Base-by-base conservation (phyloP, 2,888 invertebrate species). In the Spilarctia lutea region DNA sequence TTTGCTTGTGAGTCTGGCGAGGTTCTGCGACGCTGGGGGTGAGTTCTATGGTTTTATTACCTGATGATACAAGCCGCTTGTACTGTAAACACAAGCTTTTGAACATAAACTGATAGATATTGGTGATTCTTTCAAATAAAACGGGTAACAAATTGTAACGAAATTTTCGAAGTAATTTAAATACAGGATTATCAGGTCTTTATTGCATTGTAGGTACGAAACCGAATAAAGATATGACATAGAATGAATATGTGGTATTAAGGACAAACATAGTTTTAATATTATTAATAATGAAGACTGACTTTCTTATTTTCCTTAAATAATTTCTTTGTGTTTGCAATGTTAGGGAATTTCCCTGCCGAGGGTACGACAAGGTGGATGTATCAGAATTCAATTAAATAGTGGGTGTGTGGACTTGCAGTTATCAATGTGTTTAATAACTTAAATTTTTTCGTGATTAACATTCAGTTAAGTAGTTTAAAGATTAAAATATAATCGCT, bases 1-100 rank as follows among this genome's bases (percentile, higher is more conserved):
- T 87, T 88, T 92, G 77, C 77, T 94, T 83, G 87, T 92, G 86
- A 92, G 90, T 83, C 85, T 91, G 85, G 87, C 89, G 84, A 87
- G 89, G 81, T 86, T 86, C 78, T 89, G 90, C 81, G 87, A 89
- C 63, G 91, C 91, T 45, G 90, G 89, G 75, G 94, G 95, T 95
- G 79, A 93, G 95, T 91, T 39, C 66, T 24, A 18, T 3, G n/a
- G 39, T 39, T 66, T 24, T 66, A 39, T n/a, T 39, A 6, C 4
- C 18, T 7, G 18, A 18, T 30, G 16, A 27, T 4, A 60, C 11
- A 60, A 6, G 4, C n/a, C 27, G 27, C 60, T 16, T 27, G 27
- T 60, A 27, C 13, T 27, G 2, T 27, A 60, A 60, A 27, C 27
- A 13, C 24, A 24, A 24, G 52, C 0, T 56, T n/a, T 56, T 56